phyloP scores from a whole-genome alignment of 2,888 invertebrate genomes.

The Strigamia transsilvanica region DNA sequence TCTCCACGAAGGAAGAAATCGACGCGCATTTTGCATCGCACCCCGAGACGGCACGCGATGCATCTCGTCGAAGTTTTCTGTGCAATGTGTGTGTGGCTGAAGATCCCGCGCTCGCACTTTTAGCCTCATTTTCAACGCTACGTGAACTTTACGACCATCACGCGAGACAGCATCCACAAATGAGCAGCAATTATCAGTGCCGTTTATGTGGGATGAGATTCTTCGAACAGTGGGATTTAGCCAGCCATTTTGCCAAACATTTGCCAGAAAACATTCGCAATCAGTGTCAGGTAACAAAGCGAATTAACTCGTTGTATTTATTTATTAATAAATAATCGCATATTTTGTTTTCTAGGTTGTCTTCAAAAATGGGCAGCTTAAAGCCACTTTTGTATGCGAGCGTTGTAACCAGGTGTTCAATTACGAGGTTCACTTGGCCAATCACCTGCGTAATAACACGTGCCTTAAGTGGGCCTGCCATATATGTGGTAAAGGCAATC shows the following conservation, averaged over 20 bases:
- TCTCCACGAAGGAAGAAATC: slow-evolving; percentile 51
- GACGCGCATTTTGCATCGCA: slow-evolving; percentile 52
- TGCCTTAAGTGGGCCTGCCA: slow-evolving; percentile 52
- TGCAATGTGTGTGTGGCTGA: slow-evolving; percentile 52
- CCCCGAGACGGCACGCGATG: slow-evolving; percentile 48
- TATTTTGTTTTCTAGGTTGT: slow-evolving; percentile 39
- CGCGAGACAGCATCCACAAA: slow-evolving; percentile 51
- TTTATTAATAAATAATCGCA: neutral
- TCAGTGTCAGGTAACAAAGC: slow-evolving; percentile 38
- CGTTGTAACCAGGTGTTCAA: slow-evolving; percentile 52
- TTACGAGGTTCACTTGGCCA: slow-evolving; percentile 51
- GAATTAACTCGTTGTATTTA: neutral
- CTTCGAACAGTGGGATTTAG: slow-evolving; percentile 52
- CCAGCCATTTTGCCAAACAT: slow-evolving; percentile 53
- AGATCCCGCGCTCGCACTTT: slow-evolving; percentile 51
- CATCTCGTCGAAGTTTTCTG: slow-evolving; percentile 48
- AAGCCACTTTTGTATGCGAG: slow-evolving; percentile 53
- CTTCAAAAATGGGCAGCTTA: slow-evolving; percentile 52
- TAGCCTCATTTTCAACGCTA: slow-evolving; percentile 48
- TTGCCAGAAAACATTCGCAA: slow-evolving; percentile 53
- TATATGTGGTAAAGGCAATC: slow-evolving; percentile 49
- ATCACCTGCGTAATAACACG: slow-evolving; percentile 51
- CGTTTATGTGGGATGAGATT: slow-evolving; percentile 53
- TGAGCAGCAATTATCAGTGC: slow-evolving; percentile 53
- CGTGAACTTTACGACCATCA: slow-evolving; percentile 51